Base-by-base conservation (phyloP, 2,113 vertebrate species). In the Psilopsiagon aurifrons region DNA sequence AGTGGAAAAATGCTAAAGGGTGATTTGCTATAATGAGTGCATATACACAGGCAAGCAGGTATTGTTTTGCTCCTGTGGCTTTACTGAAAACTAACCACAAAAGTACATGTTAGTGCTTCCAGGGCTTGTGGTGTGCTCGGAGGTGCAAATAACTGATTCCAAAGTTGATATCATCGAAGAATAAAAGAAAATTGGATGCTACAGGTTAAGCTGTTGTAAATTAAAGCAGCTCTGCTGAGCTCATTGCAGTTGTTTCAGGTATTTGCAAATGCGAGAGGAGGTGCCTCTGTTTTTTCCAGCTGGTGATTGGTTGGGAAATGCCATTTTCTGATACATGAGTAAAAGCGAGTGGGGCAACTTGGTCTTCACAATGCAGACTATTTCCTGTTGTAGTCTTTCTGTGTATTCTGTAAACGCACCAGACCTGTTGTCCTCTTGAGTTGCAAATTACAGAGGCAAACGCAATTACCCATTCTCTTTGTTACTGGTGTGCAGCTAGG, bases 381-480 rank as follows among this genome's bases (percentile, higher is more conserved):
- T 79, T 90, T 94, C 37, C 62, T 77, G 79, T 27, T 71, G 37
- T 75, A 85, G 82, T 81, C 63, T 96, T 94, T 66, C 88, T 43
- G 3, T 16, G 77, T 43, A 84, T 67, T 25, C 27, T 44, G 70
- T 90, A 67, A 96, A 63, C 54, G 83, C 95, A 86, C 29, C 94
- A 94, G 97, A 97, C 97, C 97, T 97, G 97, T 97, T 97, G 97
- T 97, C 94, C 96, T 94, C 73, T 83, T 43, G 69, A 96, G 96
- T 95, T 89, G 92, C 95, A 92, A 96, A 97, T 98, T 97, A 97
- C 90, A 19, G 84, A 89, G 95, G 88, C 94, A 94, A 94, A 97
- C 93, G 94, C 96, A 97, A 98, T 98, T 97, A 98, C 96, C 90
- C 96, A 69, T 97, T 98, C 67, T 74, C 95, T 97, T 96, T 97